These are phyloP conservation scores for Aspidoscelis tigris DNA, from an alignment of 2,113 vertebrate genomes.

Conservation along the genomic window DNA sequence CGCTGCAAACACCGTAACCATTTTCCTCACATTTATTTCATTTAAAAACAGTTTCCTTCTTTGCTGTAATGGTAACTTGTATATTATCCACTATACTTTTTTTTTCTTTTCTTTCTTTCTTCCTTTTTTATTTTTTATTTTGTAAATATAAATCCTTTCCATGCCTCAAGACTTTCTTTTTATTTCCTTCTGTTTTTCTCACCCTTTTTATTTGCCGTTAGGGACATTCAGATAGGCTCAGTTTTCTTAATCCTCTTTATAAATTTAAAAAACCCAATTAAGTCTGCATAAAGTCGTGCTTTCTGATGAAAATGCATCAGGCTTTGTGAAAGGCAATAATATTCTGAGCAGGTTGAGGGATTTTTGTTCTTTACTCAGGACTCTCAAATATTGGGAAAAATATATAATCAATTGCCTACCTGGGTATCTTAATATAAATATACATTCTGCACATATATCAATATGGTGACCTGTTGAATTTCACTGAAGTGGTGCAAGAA, in stretches of 20 bases:
- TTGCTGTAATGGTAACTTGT: slow-evolving; percentile 43
- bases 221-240: slow-evolving; percentile 68
- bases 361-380: slow-evolving; percentile 56
- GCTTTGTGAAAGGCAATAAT: slow-evolving; percentile 54
- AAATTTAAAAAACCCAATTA: slow-evolving; percentile 64
- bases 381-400: slow-evolving; percentile 57
- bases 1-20: not conserved
- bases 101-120: slow-evolving; percentile 27
- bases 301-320: slow-evolving; percentile 54
- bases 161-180: slow-evolving; percentile 57
- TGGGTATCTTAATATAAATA: not conserved
- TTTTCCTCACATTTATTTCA: not conserved
- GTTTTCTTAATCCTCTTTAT: slow-evolving; percentile 71
- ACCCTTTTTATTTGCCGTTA: slow-evolving; percentile 63
- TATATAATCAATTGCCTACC: slow-evolving; percentile 20
- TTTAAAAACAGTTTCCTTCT: slow-evolving; percentile 48
- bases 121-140: not conserved
- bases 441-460: no score
- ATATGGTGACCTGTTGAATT: no score
- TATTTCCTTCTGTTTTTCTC: slow-evolving; percentile 30
- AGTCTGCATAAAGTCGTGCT: slow-evolving; percentile 58
- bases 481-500: no score
- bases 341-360: slow-evolving; percentile 46
- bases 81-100: slow-evolving; percentile 33
- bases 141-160: slow-evolving; percentile 53